Base-by-base conservation (phyloP, 2,888 invertebrate genomes). In the Caenorhabditis zanzibari region DNA sequence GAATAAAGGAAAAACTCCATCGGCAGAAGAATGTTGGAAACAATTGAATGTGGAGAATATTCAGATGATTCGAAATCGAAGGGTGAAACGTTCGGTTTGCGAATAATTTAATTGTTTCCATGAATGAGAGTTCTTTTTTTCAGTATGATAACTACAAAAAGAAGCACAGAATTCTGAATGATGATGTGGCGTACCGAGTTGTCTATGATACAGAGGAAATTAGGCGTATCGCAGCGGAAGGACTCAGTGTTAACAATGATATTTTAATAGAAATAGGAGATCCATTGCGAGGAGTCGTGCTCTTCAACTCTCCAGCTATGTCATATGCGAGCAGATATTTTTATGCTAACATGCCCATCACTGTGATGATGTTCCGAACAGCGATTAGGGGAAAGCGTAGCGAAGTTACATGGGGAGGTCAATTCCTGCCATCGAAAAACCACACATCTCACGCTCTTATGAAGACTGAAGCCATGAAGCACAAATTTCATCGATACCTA, bases 181-280 rank as follows among this genome's bases (percentile, higher is more conserved):
- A 79, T 26, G 32, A 19, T 1, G 22, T 58, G 12, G 79, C 22
- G 0, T 79, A 68, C 41, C 83, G 83, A 12, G 63, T 68, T 12
- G 74, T 83, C 3, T 26, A 32, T 44, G 41, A 66, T 2, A 16
- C 22, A 2, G 32, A 54, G 0, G 79, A 79, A n/a, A 58, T 28
- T 9, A 5, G 58, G 6, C 10, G 4, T 1, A 82, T 82, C 26
- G 66, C 74, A 0, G 19, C 38, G 16, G 12, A 58, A 0, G 83
- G 83, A 10, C 24, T 83, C 7, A n/a, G 41, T 6, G 63, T 64
- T 3, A 14, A 41, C 2, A 32, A 19, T 2, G 63, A 61, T 12
- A 12, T 10, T 9, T 28, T 79, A 2, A 26, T 49, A n/a, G 83
- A 79, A 10, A 83, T 83, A 14, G 79, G 83, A 26, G 79, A 83